Percentiles rank a stretch among this genome's conserved stretches.
Evolutionary conservation across 2,888 invertebrate genomes (phyloP).

Genomic region (Nemotelus pantherinus): DNA sequence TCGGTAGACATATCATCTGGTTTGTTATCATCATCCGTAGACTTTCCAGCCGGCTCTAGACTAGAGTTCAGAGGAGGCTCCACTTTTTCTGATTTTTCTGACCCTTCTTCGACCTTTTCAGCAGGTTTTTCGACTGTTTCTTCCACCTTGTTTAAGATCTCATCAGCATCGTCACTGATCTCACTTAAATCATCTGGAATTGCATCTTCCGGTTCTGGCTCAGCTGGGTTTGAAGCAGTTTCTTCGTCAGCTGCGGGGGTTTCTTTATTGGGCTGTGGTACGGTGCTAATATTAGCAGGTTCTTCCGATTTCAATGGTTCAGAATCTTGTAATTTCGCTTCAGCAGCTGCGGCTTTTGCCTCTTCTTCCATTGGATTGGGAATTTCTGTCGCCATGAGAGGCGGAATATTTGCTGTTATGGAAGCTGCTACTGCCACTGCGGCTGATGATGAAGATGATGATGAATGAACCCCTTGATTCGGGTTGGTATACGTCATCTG

Average conservation of each 20-base stretch:
- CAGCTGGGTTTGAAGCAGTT: neutral
- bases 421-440: conserved; percentile 47
- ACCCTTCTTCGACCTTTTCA: neutral
- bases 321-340: conserved; percentile 1
- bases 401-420: conserved; percentile 23
- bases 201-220: conserved; percentile 52
- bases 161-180: conserved; percentile 89
- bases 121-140: conserved; percentile 55
- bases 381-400: conserved; percentile 31
- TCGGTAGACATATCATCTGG: neutral
- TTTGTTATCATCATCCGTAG: conserved; percentile 8
- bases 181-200: conserved; percentile 75
- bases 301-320: conserved; percentile 24
- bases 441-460: conserved; percentile 53
- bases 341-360: conserved; percentile 11
- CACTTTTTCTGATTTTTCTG: conserved; percentile 21
- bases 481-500: conserved; percentile 61
- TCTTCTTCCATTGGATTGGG: conserved; percentile 6
- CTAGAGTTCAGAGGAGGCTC: neutral
- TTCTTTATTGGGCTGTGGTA: neutral
- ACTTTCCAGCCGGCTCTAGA: neutral
- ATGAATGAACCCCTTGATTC: conserved; percentile 57
- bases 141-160: conserved; percentile 84
- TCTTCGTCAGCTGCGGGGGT: neutral
- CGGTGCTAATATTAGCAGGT: neutral